Percentiles rank a stretch among this genome's conserved stretches.
Conservation (phyloP, 2,888 invertebrate genomes). For the Alitta virens region DNA sequence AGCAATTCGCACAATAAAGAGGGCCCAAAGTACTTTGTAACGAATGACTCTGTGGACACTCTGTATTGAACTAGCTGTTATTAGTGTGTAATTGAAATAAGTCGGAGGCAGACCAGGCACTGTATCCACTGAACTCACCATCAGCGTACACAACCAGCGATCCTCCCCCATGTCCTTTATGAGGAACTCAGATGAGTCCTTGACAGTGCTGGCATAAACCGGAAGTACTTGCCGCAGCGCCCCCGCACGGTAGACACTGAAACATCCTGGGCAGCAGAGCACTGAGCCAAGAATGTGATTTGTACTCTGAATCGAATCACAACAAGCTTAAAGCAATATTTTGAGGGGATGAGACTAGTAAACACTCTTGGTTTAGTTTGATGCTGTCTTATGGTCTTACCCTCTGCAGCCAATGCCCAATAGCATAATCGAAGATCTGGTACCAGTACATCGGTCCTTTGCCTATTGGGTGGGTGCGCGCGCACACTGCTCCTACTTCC, state of each 20-base stretch:
- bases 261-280: constrained; percentile 51
- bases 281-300: constrained; percentile 51
- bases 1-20: too few relatives aligned
- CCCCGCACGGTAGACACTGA: constrained; percentile 47
- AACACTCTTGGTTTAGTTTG: neutral
- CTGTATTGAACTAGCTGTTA: too few relatives aligned
- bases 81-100: too few relatives aligned
- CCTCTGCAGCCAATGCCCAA: constrained; percentile 54
- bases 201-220: constrained; percentile 38
- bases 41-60: too few relatives aligned
- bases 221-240: constrained; percentile 43
- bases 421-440: constrained; percentile 50
- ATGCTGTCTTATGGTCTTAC: too few relatives aligned
- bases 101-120: too few relatives aligned
- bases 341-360: too few relatives aligned
- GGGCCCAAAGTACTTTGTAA: too few relatives aligned
- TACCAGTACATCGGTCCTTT: constrained; percentile 48
- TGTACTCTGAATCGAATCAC: constrained; percentile 45
- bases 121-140: constrained; percentile 38
- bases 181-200: constrained; percentile 42
- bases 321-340: too few relatives aligned
- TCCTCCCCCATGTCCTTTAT: constrained; percentile 52
- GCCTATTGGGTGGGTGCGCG: constrained; percentile 49
- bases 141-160: constrained; percentile 45
- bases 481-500: constrained; percentile 50